Percentiles rank a stretch among this genome's conserved stretches.
Evolutionary conservation across 2,113 vertebrate species (phyloP).

Genomic region (Antennarius striatus): DNA sequence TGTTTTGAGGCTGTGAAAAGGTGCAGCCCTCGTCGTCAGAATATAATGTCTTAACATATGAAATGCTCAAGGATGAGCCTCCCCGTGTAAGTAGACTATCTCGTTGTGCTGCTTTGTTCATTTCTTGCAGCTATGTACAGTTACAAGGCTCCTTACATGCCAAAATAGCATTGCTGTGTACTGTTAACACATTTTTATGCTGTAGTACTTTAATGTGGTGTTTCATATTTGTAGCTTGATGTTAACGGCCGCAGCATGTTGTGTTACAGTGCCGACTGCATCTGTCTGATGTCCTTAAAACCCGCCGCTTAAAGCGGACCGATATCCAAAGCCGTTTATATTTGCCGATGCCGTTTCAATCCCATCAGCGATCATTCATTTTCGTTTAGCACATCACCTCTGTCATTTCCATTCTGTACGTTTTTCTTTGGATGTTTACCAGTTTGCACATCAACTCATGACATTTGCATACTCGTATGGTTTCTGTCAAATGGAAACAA

Average conservation of each 20-base stretch:
- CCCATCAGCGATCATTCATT: neutral
- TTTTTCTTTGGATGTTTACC: neutral
- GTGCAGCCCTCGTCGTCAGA: neutral
- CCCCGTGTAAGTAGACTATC: neutral
- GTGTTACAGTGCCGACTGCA: conserved; percentile 25
- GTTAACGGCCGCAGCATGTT: conserved; percentile 3
- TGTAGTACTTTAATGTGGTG: neutral
- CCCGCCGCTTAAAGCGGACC: conserved; percentile 37
- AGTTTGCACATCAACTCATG: conserved; percentile 8
- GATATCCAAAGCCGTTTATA: conserved; percentile 33
- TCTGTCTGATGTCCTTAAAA: conserved; percentile 47
- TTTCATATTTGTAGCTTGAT: neutral
- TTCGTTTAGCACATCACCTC: neutral
- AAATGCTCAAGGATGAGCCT: neutral
- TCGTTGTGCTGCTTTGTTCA: neutral
- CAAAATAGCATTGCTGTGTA: neutral
- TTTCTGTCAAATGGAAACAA: neutral
- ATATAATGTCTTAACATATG: neutral
- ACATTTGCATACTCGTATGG: conserved; percentile 6
- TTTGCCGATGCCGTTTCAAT: conserved; percentile 19
- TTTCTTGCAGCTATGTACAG: neutral
- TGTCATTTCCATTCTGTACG: neutral
- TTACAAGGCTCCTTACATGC: no score
- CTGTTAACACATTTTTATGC: neutral
- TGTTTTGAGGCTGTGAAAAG: neutral